These are phyloP conservation scores for Dendrolimus punctatus DNA, from an alignment of 1,140 invertebrate species.

Conservation along the genomic window DNA sequence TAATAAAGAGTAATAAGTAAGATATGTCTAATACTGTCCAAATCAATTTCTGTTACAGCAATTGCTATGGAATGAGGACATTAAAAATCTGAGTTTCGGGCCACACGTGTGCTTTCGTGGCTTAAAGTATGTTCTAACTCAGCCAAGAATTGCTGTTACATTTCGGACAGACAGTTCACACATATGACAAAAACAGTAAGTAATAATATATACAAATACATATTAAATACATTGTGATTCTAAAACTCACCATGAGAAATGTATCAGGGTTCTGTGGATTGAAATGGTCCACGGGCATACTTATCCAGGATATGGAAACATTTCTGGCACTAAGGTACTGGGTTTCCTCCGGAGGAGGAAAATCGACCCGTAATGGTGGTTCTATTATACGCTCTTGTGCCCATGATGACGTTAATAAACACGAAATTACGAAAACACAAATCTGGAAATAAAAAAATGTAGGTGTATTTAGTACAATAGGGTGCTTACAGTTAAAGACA, in stretches of 20 bases:
- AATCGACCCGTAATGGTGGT: constrained; percentile 35
- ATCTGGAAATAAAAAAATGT: constrained; percentile 25
- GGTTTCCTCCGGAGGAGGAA: constrained; percentile 30
- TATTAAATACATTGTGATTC: neutral
- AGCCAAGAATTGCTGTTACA: neutral
- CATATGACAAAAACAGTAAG: too few relatives aligned
- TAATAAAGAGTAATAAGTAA: too few relatives aligned
- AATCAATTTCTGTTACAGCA: too few relatives aligned
- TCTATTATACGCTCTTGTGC: constrained; percentile 24
- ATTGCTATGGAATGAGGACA: too few relatives aligned
- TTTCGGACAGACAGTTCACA: too few relatives aligned
- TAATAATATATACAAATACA: too few relatives aligned
- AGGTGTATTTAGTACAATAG: neutral
- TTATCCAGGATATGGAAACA: constrained; percentile 63
- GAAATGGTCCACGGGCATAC: constrained; percentile 81
- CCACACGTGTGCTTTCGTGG: neutral
- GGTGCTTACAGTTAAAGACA: too few relatives aligned
- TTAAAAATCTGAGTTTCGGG: neutral
- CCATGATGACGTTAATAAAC: constrained; percentile 18
- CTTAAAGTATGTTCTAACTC: neutral
- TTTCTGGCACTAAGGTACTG: constrained; percentile 14
- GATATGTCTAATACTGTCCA: too few relatives aligned
- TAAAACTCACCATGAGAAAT: constrained; percentile 76
- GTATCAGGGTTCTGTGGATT: constrained; percentile 75
- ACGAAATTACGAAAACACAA: constrained; percentile 15